Percentiles rank a stretch among this genome's conserved stretches.
Evolutionary conservation across 1,140 invertebrate genomes (phyloP).

Genomic region (Drosophila hydei): DNA sequence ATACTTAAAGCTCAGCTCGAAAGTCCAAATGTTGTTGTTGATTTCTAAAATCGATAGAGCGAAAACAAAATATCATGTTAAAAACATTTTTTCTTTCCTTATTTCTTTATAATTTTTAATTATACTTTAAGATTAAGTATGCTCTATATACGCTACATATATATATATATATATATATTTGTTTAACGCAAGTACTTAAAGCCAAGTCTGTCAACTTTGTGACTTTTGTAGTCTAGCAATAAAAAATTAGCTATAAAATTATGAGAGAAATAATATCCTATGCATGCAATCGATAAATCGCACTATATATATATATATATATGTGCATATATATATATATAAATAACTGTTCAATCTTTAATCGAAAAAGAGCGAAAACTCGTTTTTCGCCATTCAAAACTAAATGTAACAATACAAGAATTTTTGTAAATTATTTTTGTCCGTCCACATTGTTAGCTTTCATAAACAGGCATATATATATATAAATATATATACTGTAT

Average conservation of each 20-base stretch:
- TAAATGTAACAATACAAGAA: slow-evolving; percentile 82
- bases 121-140: slow-evolving; percentile 1
- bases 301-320: slow-evolving; percentile 10
- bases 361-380: slow-evolving; percentile 9
- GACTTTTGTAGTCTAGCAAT: slow-evolving; percentile 61
- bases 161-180: slow-evolving; percentile 28
- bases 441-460: slow-evolving; percentile 84
- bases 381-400: slow-evolving; percentile 55
- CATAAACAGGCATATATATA: slow-evolving; percentile 71
- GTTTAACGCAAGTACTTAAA: slow-evolving; percentile 64
- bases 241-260: slow-evolving; percentile 46
- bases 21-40: slow-evolving; percentile 73
- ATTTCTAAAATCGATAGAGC: slow-evolving; percentile 73
- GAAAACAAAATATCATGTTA: slow-evolving; percentile 58
- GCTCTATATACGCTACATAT: not conserved
- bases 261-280: slow-evolving; percentile 28
- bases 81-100: slow-evolving; percentile 48
- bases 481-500: slow-evolving; percentile 45
- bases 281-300: slow-evolving; percentile 36
- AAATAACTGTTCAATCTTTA: slow-evolving; percentile 45
- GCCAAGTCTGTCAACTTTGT: slow-evolving; percentile 62
- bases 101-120: slow-evolving; percentile 2
- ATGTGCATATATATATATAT: slow-evolving; percentile 15
- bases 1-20: slow-evolving; percentile 53
- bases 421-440: slow-evolving; percentile 84